Conservation (phyloP, 2,797 vertebrate species). For the Thamnophis elegans region DNA sequence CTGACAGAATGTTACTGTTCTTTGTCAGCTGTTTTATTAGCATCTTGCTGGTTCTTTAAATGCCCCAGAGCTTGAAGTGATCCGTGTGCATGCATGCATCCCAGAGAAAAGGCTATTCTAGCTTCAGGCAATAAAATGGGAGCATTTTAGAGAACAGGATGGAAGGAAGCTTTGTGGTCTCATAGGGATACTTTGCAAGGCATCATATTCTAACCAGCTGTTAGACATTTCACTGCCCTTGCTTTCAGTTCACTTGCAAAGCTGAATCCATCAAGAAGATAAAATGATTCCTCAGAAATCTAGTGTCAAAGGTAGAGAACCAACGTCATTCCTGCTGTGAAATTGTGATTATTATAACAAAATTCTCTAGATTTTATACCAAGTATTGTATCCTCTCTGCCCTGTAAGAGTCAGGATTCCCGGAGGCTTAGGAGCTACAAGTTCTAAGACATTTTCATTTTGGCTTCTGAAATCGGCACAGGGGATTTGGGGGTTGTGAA, state of each 20-base stretch:
- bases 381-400: background rate
- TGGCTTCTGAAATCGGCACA: background rate
- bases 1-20: slow-evolving; percentile 10
- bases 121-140: background rate
- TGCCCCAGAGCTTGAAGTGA: background rate
- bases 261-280: slow-evolving; percentile 11
- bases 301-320: background rate
- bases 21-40: slow-evolving; percentile 28
- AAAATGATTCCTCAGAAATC: background rate
- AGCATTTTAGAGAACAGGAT: background rate
- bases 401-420: background rate
- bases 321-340: slow-evolving; percentile 21
- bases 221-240: slow-evolving; percentile 19
- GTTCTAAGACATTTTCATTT: background rate
- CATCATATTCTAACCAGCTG: background rate
- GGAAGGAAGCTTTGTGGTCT: background rate
- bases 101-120: background rate
- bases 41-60: slow-evolving; percentile 14
- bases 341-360: slow-evolving; percentile 18
- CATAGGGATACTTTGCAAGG: background rate
- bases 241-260: slow-evolving; percentile 9
- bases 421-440: background rate
- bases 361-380: background rate
- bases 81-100: background rate
- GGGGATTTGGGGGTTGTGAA: background rate